Percentiles rank a stretch among this genome's conserved stretches.
Conservation (phyloP, 2,113 vertebrate species). For the Otus sunia region DNA sequence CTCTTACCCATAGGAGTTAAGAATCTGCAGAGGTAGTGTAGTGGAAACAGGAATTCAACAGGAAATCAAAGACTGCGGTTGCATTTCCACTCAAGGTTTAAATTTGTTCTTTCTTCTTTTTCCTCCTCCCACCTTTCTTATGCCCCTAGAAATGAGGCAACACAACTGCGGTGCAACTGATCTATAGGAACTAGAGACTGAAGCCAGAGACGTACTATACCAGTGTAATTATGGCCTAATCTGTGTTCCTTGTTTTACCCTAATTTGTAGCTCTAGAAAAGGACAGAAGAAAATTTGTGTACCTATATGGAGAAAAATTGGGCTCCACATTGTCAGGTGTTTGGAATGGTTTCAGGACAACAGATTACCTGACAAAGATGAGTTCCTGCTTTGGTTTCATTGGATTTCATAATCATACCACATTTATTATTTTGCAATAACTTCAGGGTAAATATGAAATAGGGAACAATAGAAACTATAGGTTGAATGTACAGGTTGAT, state of each 20-base stretch:
- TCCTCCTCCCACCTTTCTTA: background rate
- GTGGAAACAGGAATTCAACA: background rate
- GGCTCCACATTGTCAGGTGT: background rate
- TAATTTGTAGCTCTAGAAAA: background rate
- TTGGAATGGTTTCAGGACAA: background rate
- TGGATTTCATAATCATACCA: background rate
- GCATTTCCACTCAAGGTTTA: background rate
- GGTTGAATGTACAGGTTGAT: background rate
- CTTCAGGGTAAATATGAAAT: background rate
- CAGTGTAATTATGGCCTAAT: background rate
- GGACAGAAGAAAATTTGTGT: background rate
- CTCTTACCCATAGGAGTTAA: background rate
- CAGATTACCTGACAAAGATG: background rate
- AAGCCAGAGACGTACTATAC: background rate
- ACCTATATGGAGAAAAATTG: background rate
- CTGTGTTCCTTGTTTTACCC: background rate
- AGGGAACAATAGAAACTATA: background rate
- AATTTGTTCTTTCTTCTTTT: background rate
- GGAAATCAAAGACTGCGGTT: background rate
- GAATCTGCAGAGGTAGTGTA: background rate
- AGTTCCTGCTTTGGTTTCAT: background rate
- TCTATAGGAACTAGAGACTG: background rate
- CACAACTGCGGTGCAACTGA: background rate
- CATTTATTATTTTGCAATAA: background rate
- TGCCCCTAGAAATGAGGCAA: background rate